Evolutionary conservation across 2,888 invertebrate genomes (phyloP).

Genomic region (Cryptophagus acutangulus): DNA sequence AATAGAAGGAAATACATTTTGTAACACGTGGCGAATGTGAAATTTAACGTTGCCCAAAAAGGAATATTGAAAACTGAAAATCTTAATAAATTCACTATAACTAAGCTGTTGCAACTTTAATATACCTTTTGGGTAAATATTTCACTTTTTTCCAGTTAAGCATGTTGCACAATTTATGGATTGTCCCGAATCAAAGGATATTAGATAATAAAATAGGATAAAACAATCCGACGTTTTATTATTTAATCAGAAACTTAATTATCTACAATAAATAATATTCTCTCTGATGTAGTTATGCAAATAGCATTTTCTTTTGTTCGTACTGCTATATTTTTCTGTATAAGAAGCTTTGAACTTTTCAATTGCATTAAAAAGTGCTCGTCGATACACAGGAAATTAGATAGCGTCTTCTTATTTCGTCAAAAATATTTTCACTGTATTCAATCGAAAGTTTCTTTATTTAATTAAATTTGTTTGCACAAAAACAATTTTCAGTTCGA

Average conservation of each 20-base stretch:
- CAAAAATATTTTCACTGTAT: constrained; percentile 12
- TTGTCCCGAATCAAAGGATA: background rate
- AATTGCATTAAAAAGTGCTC: constrained; percentile 19
- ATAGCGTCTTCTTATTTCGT: constrained; percentile 18
- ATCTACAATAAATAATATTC: no score
- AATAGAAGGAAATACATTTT: constrained; percentile 32
- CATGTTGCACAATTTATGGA: background rate
- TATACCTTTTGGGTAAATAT: constrained; percentile 4
- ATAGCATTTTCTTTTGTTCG: no score
- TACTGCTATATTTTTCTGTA: background rate
- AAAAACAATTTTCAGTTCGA: no score
- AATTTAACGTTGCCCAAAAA: constrained; percentile 24
- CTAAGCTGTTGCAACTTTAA: constrained; percentile 12
- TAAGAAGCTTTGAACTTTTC: constrained; percentile 7
- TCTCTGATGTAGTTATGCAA: no score
- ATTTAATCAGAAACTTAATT: no score
- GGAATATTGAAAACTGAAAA: constrained; percentile 31
- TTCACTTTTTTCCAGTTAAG: background rate
- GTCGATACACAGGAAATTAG: constrained; percentile 22
- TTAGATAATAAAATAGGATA: no score
- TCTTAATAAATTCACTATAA: constrained; percentile 25
- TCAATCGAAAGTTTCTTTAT: constrained; percentile 13
- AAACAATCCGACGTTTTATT: no score
- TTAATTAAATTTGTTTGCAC: no score
- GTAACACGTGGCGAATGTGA: constrained; percentile 31